Evolutionary conservation across 1,140 invertebrate genomes (phyloP), one percentile per base, ranked within the genome.

Genomic region (Odontomachus brunneus): DNA sequence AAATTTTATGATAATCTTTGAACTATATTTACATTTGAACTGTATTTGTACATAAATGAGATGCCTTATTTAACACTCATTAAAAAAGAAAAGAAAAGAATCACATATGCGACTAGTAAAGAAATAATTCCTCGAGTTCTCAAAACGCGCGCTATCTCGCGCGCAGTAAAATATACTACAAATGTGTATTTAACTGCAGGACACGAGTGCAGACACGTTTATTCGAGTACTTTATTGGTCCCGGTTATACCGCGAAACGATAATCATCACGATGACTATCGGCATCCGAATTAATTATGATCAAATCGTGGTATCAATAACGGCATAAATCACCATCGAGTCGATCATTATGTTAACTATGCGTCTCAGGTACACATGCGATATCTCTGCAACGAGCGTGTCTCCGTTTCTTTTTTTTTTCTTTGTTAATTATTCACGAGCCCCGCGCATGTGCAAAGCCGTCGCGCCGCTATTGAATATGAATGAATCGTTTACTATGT

Each of bases 61-160:
- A 33, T 5, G 29, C 5, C 29, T 44, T 44, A 11, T 7, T 3
- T 44, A 44, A 44, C 38, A 44, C 9, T 11, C 53, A 11, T 1
- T 78, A 57, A 78, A 78, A 69, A 38, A 24, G 17, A 48, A 55
- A n/a, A 53, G 14, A n/a, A 53, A 15, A 53, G 11, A 78, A 69
- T 1, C 15, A n/a, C 19, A 53, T 69, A 11, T 9, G 49, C 51
- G 24, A 33, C 5, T 44, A 22, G 67, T 5, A 44, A 44, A 57
- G 29, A 57, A 69, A 48, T 17, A 19, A 26, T 15, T 69, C 57
- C n/a, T 67, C 49, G 24, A 66, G 11, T 15, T 78, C 22, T 48
- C 67, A 57, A 55, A 19, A 44, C 49, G n/a, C n/a, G n/a, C n/a
- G n/a, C n/a, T n/a, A n/a, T n/a, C n/a, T n/a, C n/a, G n/a, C n/a